Evolutionary conservation across 2,113 vertebrate species (phyloP).

Genomic region (Sapajus apella): DNA sequence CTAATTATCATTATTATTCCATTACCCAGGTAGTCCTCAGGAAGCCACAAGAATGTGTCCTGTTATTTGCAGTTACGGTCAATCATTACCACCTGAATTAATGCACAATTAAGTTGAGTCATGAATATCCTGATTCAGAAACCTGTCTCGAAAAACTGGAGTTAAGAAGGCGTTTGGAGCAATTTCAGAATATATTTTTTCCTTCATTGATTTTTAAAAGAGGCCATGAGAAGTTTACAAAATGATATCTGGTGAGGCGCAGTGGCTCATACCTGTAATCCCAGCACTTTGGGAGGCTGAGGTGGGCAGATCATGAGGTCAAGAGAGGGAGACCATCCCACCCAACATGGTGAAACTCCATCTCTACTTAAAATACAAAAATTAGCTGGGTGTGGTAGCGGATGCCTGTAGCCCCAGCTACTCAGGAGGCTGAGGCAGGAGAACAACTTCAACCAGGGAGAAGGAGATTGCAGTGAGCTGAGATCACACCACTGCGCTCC

Average conservation of each 20-base stretch:
- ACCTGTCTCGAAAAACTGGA: conserved; percentile 34
- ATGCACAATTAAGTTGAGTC: conserved; percentile 46
- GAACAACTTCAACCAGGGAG: too few species aligned
- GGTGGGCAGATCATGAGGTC: too few species aligned
- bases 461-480: too few species aligned
- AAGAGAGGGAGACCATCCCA: too few species aligned
- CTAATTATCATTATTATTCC: conserved; percentile 67
- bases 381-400: too few species aligned
- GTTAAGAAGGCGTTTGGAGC: not conserved
- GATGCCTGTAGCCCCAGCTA: too few species aligned
- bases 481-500: too few species aligned
- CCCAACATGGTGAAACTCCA: too few species aligned
- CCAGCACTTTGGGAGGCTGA: too few species aligned
- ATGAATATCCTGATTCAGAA: conserved; percentile 54
- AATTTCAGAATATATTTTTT: conserved; percentile 49
- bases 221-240: not conserved
- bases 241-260: not conserved
- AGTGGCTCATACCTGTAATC: too few species aligned
- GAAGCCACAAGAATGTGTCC: conserved; percentile 45
- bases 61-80: conserved; percentile 36
- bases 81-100: conserved; percentile 46
- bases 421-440: too few species aligned
- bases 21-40: conserved; percentile 44
- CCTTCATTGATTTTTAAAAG: conserved; percentile 28
- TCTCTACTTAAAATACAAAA: too few species aligned